phyloP scores from a whole-genome alignment of 2,113 vertebrate species.

The Pogona vitticeps region DNA sequence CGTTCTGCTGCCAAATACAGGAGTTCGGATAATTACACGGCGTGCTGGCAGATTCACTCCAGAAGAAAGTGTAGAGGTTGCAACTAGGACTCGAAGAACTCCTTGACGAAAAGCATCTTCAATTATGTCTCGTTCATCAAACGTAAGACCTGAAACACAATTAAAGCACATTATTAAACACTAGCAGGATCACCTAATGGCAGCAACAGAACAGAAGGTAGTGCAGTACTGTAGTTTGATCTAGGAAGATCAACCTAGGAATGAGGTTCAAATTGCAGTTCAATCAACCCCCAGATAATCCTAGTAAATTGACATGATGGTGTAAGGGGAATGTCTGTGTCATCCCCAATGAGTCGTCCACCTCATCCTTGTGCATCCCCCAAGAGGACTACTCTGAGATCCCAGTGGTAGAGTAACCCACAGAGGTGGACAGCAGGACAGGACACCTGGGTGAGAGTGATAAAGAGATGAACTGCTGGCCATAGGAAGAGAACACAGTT shows the following conservation, averaged over 20 bases:
- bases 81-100: conserved; percentile 84
- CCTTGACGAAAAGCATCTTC: conserved; percentile 93
- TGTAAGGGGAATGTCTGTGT: too few species aligned
- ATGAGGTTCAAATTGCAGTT: not conserved
- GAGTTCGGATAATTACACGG: conserved; percentile 92
- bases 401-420: too few species aligned
- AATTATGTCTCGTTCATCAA: conserved; percentile 93
- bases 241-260: not conserved
- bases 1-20: conserved; percentile 86
- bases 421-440: too few species aligned
- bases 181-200: not conserved
- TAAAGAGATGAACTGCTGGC: too few species aligned
- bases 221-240: not conserved
- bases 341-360: too few species aligned
- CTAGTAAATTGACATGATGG: too few species aligned
- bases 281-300: not conserved
- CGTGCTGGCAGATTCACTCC: conserved; percentile 97
- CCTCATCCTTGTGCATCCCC: too few species aligned
- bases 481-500: too few species aligned
- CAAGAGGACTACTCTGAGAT: too few species aligned
- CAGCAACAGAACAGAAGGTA: not conserved
- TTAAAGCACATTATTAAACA: not conserved
- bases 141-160: conserved; percentile 86
- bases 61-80: conserved; percentile 95
- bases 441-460: too few species aligned